These are phyloP conservation scores for Cromileptes altivelis DNA, from an alignment of 2,113 vertebrate species.

Conservation along the genomic window DNA sequence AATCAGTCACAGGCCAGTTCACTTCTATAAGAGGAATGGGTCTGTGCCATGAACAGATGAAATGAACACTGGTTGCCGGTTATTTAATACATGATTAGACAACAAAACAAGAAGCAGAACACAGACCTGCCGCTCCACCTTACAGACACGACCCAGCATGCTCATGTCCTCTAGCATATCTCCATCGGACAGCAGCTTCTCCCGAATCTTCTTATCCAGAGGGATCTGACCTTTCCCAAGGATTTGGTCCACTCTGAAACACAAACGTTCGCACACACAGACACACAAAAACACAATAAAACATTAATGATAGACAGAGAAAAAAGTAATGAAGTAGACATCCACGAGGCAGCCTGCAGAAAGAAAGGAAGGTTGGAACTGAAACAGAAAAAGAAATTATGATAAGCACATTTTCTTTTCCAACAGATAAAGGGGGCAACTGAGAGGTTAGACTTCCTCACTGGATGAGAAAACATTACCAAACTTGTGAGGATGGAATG, in stretches of 20 bases:
- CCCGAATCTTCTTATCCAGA: constrained; percentile 94
- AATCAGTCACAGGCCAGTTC: neutral
- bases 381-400: neutral
- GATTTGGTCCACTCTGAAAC: constrained; percentile 95
- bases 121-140: constrained; percentile 97
- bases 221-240: constrained; percentile 96
- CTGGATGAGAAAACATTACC: constrained; percentile 15
- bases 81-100: neutral
- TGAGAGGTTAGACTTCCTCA: constrained; percentile 14
- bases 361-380: constrained; percentile 18
- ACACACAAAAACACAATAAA: constrained; percentile 11
- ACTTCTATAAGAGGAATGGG: neutral
- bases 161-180: constrained; percentile 94
- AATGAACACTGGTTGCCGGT: neutral
- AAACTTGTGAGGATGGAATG: neutral
- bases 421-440: neutral
- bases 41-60: neutral
- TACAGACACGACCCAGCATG: constrained; percentile 97
- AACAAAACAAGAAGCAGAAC: neutral
- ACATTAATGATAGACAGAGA: constrained; percentile 3
- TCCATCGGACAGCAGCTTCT: constrained; percentile 93
- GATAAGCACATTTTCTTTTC: neutral
- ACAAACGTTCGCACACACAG: neutral
- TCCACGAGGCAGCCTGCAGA: constrained; percentile 8
- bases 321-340: constrained; percentile 1